These are phyloP conservation scores for Tinamus major DNA, from an alignment of 2,797 vertebrate genomes.

Conservation along the genomic window DNA sequence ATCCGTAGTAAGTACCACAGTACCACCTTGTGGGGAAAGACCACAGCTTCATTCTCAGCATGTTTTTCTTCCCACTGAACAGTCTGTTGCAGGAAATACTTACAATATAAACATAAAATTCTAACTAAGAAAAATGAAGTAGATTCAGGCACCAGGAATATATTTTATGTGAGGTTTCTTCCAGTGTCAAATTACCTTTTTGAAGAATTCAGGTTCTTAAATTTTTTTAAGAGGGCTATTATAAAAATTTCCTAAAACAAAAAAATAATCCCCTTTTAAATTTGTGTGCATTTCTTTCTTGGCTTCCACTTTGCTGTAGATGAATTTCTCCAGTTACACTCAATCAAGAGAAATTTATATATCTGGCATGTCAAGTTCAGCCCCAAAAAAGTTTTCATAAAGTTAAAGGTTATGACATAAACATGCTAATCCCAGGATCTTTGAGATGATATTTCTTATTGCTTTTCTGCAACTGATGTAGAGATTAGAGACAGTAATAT, in stretches of 20 bases:
- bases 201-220: constrained; percentile 48
- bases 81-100: constrained; percentile 1
- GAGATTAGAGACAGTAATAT: constrained; percentile 34
- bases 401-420: constrained; percentile 47
- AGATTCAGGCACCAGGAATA: neutral
- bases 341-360: constrained; percentile 55
- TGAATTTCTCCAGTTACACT: constrained; percentile 44
- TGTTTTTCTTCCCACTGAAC: neutral
- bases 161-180: neutral
- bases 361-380: constrained; percentile 52
- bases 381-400: constrained; percentile 27
- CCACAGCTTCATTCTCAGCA: neutral
- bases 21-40: constrained; percentile 81
- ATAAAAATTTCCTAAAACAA: constrained; percentile 45
- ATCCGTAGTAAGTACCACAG: constrained; percentile 76
- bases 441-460: neutral
- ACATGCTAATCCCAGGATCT: constrained; percentile 24
- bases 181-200: constrained; percentile 3
- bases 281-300: constrained; percentile 41
- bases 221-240: constrained; percentile 43
- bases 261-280: constrained; percentile 43
- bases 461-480: constrained; percentile 30
- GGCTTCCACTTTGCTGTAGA: constrained; percentile 37
- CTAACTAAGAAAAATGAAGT: constrained; percentile 26
- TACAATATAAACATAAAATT: constrained; percentile 39